Conservation (phyloP, 1,140 invertebrate genomes). For the Drosophila subobscura region DNA sequence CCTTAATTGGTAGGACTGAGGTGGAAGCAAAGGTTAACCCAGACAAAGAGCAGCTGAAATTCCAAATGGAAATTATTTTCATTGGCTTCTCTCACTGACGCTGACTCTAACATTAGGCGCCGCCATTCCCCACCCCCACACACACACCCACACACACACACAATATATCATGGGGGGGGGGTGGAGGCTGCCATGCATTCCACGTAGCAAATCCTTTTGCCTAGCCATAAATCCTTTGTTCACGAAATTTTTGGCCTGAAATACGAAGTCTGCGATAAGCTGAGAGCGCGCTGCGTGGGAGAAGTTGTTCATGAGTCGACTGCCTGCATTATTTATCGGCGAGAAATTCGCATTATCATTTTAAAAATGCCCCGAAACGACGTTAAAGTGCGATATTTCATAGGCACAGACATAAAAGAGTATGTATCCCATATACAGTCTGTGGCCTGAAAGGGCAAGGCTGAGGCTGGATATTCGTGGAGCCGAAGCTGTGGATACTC, state of each 20-base stretch:
- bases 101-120: conserved; percentile 3
- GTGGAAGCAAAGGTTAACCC: conserved; percentile 11
- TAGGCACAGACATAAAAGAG: conserved; percentile 25
- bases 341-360: conserved; percentile 61
- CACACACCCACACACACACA: too few species aligned
- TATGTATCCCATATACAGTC: not conserved
- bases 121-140: too few species aligned
- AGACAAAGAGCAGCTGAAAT: conserved; percentile 10
- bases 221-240: conserved; percentile 53
- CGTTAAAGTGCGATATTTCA: conserved; percentile 67
- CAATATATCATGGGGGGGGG: conserved; percentile 18
- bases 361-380: conserved; percentile 59
- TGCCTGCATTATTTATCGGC: conserved; percentile 60
- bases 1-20: conserved; percentile 5
- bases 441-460: too few species aligned
- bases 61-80: not conserved
- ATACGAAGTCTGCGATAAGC: conserved; percentile 1
- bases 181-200: not conserved
- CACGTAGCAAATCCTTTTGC: conserved; percentile 52
- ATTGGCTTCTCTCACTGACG: not conserved
- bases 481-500: too few species aligned
- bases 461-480: too few species aligned
- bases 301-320: conserved; percentile 23
- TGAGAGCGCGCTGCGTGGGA: not conserved
- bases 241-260: conserved; percentile 43